A percentile compares a stretch with the other conserved stretches of the same genome.
phyloP scores from a whole-genome alignment of 1,140 invertebrate genomes.

The Palaemon carinicauda region DNA sequence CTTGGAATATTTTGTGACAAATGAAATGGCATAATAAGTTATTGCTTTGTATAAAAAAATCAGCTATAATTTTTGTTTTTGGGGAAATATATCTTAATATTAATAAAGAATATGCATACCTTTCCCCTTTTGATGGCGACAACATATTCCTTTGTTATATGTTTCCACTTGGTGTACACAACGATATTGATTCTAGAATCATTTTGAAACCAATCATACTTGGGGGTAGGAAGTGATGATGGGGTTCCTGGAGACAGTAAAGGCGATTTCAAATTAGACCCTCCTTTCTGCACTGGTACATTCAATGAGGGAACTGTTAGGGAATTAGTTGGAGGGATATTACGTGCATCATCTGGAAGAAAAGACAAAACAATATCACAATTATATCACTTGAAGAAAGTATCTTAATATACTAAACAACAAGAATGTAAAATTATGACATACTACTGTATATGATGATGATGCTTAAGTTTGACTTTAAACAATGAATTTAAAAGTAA shows the following conservation, averaged over 20 bases:
- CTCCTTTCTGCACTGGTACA: background rate
- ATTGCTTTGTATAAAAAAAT: too few relatives aligned
- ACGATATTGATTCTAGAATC: constrained; percentile 62
- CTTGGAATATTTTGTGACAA: too few relatives aligned
- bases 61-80: too few relatives aligned
- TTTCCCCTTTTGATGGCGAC: constrained; percentile 11
- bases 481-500: too few relatives aligned
- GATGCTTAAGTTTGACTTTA: too few relatives aligned
- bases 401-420: too few relatives aligned
- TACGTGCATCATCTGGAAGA: too few relatives aligned
- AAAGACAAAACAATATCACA: background rate
- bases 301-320: background rate
- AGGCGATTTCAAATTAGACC: background rate
- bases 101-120: background rate
- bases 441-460: too few relatives aligned
- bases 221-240: constrained; percentile 54
- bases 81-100: too few relatives aligned
- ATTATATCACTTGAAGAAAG: too few relatives aligned
- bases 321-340: background rate
- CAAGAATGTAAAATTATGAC: too few relatives aligned
- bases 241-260: constrained; percentile 11
- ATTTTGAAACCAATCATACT: constrained; percentile 66
- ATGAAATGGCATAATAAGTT: background rate
- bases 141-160: constrained; percentile 60
- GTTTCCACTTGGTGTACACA: constrained; percentile 64